Percentiles rank a stretch among this genome's conserved stretches.
Evolutionary conservation across 2,888 invertebrate genomes (phyloP).

Genomic region (Pheosia tremula): DNA sequence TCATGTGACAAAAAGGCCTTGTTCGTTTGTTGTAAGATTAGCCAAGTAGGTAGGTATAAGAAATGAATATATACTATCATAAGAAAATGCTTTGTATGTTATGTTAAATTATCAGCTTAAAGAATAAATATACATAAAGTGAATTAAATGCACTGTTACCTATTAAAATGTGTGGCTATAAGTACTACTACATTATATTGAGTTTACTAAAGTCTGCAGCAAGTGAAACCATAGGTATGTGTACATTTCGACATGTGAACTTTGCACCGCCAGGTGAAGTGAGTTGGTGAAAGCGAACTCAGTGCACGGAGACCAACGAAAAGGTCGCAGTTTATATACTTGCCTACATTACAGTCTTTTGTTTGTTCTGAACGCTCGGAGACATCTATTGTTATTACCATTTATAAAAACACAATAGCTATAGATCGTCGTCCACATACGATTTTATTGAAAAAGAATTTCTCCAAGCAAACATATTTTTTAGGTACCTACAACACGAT

Average conservation of each 20-base stretch:
- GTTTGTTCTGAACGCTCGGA: constrained; percentile 14
- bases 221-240: constrained; percentile 22
- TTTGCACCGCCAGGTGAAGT: constrained; percentile 27
- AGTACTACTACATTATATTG: no score
- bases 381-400: constrained; percentile 25
- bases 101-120: no score
- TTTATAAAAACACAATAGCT: constrained; percentile 5
- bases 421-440: no score
- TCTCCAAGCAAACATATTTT: constrained; percentile 34
- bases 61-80: no score
- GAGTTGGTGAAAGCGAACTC: constrained; percentile 28
- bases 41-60: no score
- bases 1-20: no score
- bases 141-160: no score
- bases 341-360: neutral
- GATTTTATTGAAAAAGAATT: constrained; percentile 19
- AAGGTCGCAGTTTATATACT: constrained; percentile 14
- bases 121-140: no score
- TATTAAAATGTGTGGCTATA: neutral
- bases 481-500: constrained; percentile 25
- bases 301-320: constrained; percentile 19
- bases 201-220: constrained; percentile 4
- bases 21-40: no score
- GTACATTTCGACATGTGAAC: constrained; percentile 34
- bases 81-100: no score